Evolutionary conservation across 2,797 vertebrate genomes (phyloP), one percentile per base, ranked within the genome.

Genomic region (Anomalospiza imberbis): DNA sequence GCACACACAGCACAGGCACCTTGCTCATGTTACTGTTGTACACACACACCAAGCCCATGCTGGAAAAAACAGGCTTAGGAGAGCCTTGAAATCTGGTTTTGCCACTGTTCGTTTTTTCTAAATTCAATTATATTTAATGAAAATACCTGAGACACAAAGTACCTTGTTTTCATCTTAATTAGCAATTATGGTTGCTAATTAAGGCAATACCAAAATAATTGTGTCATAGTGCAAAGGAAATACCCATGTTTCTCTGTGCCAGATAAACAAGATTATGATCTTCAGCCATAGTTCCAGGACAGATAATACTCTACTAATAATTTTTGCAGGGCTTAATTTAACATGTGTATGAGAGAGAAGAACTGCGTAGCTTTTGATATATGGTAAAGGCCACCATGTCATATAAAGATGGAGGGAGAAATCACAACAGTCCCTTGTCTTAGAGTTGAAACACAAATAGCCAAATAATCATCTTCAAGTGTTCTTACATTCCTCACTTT

Each of bases 1-100:
- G 36, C 4, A 3, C 42, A 22, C 66, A 67, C 18, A 60, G 34
- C 42, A 3, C 0, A 0, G 22, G 15, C 74, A 44, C 42, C 25
- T 58, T 2, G 2, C 28, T 66, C 32, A 20, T 1, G 0, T 16
- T 25, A 7, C 51, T 25, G 22, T 15, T 22, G 3, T 4, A 58
- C 0, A 0, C 34, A 48, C 31, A 12, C 21, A 36, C 18, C 0
- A 0, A 74, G 15, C 17, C 42, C 17, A 1, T 1, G 17, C 58
- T 21, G 16, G 55, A 60, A 77, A 42, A 67, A 82, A n/a, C 8
- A 5, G 51, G 12, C 60, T 62, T 20, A 28, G 17, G 70, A 68
- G 47, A 65, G 22, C n/a, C 6, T 6, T 5, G 6, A 90, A 85
- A 93, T 55, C 70, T 83, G 26, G 9, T 88, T 54, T 36, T 67